These are phyloP conservation scores for Lutraria rhynchaena DNA, from an alignment of 1,140 invertebrate genomes.

Conservation along the genomic window DNA sequence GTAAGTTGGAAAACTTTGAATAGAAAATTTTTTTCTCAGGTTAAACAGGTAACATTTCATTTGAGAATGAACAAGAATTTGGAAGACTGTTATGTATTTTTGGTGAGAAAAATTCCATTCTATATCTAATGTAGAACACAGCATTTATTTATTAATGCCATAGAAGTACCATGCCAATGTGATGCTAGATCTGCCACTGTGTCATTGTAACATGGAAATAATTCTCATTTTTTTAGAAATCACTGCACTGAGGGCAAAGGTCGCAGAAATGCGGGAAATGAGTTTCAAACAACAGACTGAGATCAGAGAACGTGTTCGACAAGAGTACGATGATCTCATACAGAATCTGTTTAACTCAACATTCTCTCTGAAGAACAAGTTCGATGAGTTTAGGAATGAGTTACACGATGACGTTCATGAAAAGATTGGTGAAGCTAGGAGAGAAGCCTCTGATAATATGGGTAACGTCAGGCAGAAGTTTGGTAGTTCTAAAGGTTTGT, in stretches of 20 bases:
- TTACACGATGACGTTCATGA: constrained; percentile 76
- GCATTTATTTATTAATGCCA: too few species aligned
- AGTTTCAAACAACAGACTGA: constrained; percentile 76
- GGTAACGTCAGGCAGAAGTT: constrained; percentile 73
- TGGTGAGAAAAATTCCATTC: too few species aligned
- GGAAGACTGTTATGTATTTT: too few species aligned
- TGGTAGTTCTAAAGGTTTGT: constrained; percentile 67
- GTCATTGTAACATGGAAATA: too few species aligned
- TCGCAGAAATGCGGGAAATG: constrained; percentile 78
- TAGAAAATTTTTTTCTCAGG: too few species aligned
- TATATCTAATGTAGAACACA: too few species aligned
- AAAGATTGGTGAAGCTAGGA: constrained; percentile 73
- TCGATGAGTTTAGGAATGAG: constrained; percentile 80
- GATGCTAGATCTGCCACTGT: too few species aligned
- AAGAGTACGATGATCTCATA: constrained; percentile 81
- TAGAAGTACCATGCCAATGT: too few species aligned
- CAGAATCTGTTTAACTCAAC: constrained; percentile 77
- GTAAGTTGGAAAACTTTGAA: too few species aligned
- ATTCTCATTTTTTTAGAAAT: constrained; percentile 78
- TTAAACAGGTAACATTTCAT: too few species aligned
- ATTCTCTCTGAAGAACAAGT: constrained; percentile 76
- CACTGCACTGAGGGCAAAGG: constrained; percentile 79
- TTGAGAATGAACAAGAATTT: too few species aligned
- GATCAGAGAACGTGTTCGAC: constrained; percentile 76
- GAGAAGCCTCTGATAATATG: constrained; percentile 75